These are phyloP conservation scores for Apostichopus parvimensis DNA, from an alignment of 35 echinoderm and acorn worm genomes.

Conservation along the genomic window DNA sequence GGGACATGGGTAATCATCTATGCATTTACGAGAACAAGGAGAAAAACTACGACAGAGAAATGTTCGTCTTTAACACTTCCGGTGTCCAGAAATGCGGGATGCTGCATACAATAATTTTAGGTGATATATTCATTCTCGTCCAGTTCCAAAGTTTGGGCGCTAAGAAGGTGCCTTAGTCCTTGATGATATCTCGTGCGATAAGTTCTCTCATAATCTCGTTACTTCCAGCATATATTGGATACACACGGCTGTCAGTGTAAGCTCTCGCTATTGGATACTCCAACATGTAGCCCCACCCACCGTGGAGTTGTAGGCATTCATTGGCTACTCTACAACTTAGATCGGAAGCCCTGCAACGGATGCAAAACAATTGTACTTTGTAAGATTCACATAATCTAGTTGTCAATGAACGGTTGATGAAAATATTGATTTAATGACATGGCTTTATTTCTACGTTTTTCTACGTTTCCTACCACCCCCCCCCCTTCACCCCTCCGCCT, in stretches of 20 bases:
- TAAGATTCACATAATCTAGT: neutral
- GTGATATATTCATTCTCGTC: too few species aligned
- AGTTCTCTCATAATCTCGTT: conserved; percentile 93
- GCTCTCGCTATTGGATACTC: conserved; percentile 79
- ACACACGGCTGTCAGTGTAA: conserved; percentile 56
- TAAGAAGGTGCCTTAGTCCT: neutral
- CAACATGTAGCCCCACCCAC: conserved; percentile 92
- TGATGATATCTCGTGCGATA: conserved; percentile 36
- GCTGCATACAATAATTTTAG: too few species aligned
- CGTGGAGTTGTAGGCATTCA: conserved; percentile 77
- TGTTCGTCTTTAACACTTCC: too few species aligned
- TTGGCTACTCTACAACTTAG: conserved; percentile 49
- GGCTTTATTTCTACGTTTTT: neutral
- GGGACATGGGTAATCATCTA: too few species aligned
- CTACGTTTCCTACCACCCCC: neutral
- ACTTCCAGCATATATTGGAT: conserved; percentile 76
- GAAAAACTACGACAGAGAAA: too few species aligned
- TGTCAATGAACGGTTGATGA: neutral
- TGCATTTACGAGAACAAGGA: too few species aligned
- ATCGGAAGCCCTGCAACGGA: conserved; percentile 65
- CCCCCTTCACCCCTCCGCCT: too few species aligned
- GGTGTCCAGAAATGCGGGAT: too few species aligned
- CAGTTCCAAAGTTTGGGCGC: too few species aligned
- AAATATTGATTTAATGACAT: neutral
- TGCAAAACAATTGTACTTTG: neutral